phyloP scores from a whole-genome alignment of 2,888 invertebrate species.

The Sphaerophoria taeniata region DNA sequence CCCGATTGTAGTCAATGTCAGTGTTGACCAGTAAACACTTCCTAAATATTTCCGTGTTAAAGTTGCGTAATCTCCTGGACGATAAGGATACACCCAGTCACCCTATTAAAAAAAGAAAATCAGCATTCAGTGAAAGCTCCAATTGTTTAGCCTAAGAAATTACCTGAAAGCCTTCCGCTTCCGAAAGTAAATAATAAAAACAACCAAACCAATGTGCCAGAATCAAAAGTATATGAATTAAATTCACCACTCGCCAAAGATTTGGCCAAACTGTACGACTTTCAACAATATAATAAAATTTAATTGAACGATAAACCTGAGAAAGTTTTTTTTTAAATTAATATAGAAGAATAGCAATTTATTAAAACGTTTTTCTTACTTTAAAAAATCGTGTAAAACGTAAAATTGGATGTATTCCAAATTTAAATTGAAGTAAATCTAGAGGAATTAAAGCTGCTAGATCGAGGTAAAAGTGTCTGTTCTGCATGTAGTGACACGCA shows the following conservation, averaged over 20 bases:
- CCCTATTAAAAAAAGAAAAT: conserved; percentile 84
- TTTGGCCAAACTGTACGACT: conserved; percentile 98
- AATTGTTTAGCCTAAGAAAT: conserved; percentile 55
- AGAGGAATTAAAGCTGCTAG: conserved; percentile 92
- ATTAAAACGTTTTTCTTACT: conserved; percentile 82
- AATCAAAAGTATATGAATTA: conserved; percentile 96
- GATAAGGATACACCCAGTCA: conserved; percentile 95
- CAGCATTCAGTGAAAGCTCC: not conserved
- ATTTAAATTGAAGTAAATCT: conserved; percentile 92
- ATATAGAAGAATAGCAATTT: no score
- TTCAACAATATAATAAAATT: conserved; percentile 98
- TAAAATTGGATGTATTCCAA: conserved; percentile 93
- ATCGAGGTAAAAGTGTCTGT: conserved; percentile 93
- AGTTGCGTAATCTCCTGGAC: conserved; percentile 94
- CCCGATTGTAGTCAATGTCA: conserved; percentile 97
- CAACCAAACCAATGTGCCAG: conserved; percentile 99
- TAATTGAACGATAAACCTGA: conserved; percentile 94
- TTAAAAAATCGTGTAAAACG: conserved; percentile 95
- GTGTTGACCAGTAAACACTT: conserved; percentile 97
- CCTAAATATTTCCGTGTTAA: conserved; percentile 96
- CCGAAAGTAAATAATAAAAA: conserved; percentile 97
- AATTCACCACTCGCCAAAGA: conserved; percentile 96
- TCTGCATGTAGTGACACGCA: conserved; percentile 93
- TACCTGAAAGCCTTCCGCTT: conserved; percentile 93
- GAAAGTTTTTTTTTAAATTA: conserved; percentile 25